Evolutionary conservation across 2,113 vertebrate genomes (phyloP).

Genomic region (Daubentonia madagascariensis): DNA sequence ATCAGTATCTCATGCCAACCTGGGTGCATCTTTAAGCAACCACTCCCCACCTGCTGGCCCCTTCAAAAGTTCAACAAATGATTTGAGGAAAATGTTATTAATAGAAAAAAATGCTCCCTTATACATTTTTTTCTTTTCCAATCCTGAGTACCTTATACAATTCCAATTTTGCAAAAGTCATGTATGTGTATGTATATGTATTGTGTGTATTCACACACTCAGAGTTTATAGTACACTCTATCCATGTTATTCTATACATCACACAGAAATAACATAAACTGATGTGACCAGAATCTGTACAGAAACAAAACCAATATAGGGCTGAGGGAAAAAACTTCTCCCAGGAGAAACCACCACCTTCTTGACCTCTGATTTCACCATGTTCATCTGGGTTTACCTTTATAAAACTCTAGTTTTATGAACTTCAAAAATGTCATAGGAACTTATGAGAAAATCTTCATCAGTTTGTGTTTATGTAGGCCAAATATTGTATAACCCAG

Average conservation of each 20-base stretch:
- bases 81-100: neutral
- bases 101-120: neutral
- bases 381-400: neutral
- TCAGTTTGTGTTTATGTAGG: neutral
- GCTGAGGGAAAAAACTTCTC: neutral
- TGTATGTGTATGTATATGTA: no score
- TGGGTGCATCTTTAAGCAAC: no score
- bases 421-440: neutral
- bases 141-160: neutral
- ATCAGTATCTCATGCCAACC: neutral
- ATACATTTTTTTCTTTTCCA: neutral
- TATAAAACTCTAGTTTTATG: neutral
- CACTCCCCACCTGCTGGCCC: neutral
- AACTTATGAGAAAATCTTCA: neutral
- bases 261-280: neutral
- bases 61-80: neutral
- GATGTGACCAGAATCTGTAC: neutral
- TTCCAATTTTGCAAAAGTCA: neutral
- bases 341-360: neutral
- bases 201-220: neutral
- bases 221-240: neutral
- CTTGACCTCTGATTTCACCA: neutral
- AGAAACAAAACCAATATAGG: neutral
- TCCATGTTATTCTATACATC: neutral
- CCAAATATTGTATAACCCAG: neutral